A percentile compares a stretch with the other conserved stretches of the same genome.
These are phyloP conservation scores for Scaptomyza cyrtandrae DNA, from an alignment of 2,888 invertebrate genomes.

Conservation along the genomic window DNA sequence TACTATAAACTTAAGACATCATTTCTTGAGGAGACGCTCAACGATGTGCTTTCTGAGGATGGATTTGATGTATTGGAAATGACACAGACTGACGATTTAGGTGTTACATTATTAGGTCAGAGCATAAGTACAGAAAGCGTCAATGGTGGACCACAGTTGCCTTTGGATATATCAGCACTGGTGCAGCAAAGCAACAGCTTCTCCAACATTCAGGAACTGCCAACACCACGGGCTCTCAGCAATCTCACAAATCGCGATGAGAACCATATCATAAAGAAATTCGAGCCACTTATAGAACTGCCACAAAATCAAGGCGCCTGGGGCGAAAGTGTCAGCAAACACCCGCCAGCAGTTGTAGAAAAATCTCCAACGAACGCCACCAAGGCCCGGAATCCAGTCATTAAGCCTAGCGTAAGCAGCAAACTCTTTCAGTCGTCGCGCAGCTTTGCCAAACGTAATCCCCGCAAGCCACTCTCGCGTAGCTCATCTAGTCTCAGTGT, in stretches of 20 bases:
- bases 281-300: constrained; percentile 74
- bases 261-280: constrained; percentile 73
- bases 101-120: constrained; percentile 51
- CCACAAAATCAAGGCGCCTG: constrained; percentile 85
- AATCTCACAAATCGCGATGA: constrained; percentile 67
- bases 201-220: constrained; percentile 68
- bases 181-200: constrained; percentile 51
- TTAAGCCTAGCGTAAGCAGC: constrained; percentile 85
- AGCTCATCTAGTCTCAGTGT: constrained; percentile 40
- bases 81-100: constrained; percentile 73
- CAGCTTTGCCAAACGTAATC: constrained; percentile 89
- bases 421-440: constrained; percentile 88
- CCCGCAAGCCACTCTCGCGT: constrained; percentile 88
- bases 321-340: constrained; percentile 82
- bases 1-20: constrained; percentile 92
- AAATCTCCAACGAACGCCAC: constrained; percentile 1
- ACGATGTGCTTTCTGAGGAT: constrained; percentile 85
- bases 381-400: constrained; percentile 25
- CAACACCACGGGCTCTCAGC: constrained; percentile 47
- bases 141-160: constrained; percentile 70
- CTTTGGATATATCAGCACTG: constrained; percentile 71
- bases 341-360: constrained; percentile 52
- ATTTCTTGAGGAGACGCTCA: constrained; percentile 89
- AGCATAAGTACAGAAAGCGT: constrained; percentile 41
- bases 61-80: constrained; percentile 83